These are phyloP conservation scores for Mythimna lalbum DNA, from an alignment of 2,888 invertebrate genomes.

Conservation along the genomic window DNA sequence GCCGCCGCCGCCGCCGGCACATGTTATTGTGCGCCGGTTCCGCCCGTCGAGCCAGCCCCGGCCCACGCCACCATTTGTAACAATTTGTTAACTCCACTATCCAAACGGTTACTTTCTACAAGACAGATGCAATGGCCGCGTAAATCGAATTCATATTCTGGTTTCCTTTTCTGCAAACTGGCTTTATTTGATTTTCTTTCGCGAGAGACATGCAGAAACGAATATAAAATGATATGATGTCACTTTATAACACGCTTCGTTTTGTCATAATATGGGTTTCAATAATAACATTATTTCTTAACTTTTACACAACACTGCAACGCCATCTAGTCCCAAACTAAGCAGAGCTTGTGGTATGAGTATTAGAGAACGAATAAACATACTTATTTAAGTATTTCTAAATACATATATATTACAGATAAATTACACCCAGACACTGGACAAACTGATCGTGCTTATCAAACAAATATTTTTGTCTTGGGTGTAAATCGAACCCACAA, in stretches of 20 bases:
- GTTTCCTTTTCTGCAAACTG: slow-evolving; percentile 40
- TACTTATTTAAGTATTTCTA: too few species aligned
- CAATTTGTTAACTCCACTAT: slow-evolving; percentile 75
- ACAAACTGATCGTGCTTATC: too few species aligned
- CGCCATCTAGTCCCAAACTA: too few species aligned
- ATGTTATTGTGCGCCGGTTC: slow-evolving; percentile 67
- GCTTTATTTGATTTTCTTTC: slow-evolving; percentile 43
- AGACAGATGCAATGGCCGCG: slow-evolving; percentile 63
- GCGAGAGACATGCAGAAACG: slow-evolving; percentile 12
- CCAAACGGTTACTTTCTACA: slow-evolving; percentile 59
- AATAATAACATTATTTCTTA: too few species aligned
- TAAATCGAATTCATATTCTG: slow-evolving; percentile 61
- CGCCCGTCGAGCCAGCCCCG: slow-evolving; percentile 57
- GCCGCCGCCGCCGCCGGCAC: slow-evolving; percentile 56
- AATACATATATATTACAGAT: too few species aligned
- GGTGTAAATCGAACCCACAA: too few species aligned
- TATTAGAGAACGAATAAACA: too few species aligned
- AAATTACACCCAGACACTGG: too few species aligned
- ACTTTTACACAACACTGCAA: too few species aligned
- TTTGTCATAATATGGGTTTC: neutral
- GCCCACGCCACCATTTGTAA: slow-evolving; percentile 73
- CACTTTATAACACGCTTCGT: neutral
- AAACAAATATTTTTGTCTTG: too few species aligned
- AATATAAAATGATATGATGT: neutral
- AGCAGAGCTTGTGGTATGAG: too few species aligned